Conservation (phyloP, 2,797 vertebrate species). For the Bovichtus diacanthus region DNA sequence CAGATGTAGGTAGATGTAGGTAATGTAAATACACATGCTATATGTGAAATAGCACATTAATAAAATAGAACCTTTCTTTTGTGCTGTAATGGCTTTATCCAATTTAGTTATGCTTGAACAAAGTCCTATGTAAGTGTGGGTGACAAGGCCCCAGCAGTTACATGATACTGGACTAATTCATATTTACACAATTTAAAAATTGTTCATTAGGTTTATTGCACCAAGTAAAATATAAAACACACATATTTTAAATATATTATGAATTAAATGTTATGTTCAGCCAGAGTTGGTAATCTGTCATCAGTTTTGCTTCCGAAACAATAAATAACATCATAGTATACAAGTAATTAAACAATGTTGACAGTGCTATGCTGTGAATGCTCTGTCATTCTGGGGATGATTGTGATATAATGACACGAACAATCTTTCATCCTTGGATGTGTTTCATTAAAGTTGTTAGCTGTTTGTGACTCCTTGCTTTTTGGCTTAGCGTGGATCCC, state of each 20-base stretch:
- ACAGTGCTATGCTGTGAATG: background rate
- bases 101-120: background rate
- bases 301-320: background rate
- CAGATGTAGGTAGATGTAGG: background rate
- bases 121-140: background rate
- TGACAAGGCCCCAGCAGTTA: background rate
- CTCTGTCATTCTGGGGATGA: background rate
- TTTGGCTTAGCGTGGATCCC: slow-evolving; percentile 84
- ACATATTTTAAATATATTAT: background rate
- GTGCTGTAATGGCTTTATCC: background rate
- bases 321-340: background rate
- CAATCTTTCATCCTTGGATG: background rate
- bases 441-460: slow-evolving; percentile 2
- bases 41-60: background rate
- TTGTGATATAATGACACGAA: background rate
- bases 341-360: background rate
- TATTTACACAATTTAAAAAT: background rate
- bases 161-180: background rate
- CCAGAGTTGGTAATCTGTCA: background rate
- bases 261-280: background rate
- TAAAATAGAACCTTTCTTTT: background rate
- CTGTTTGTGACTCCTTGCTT: slow-evolving; percentile 6
- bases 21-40: background rate
- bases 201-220: background rate
- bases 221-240: background rate